These are phyloP conservation scores for Cliona cf. orientalis DNA, from an alignment of 37 sponge, comb jelly and placozoan species.

Conservation along the genomic window DNA sequence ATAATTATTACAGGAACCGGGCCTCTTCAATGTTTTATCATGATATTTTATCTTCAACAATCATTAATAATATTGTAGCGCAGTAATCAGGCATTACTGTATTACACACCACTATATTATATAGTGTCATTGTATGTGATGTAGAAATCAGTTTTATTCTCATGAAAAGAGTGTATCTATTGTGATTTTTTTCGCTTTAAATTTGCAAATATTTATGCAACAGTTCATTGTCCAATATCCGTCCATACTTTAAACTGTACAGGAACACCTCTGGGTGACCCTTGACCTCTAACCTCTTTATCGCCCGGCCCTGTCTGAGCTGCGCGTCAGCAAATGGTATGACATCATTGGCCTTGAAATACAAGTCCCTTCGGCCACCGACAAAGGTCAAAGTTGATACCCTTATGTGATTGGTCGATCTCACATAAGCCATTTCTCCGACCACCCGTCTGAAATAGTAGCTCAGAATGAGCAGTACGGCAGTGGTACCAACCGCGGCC, in stretches of 20 bases:
- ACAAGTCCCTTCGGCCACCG: conserved; percentile 48
- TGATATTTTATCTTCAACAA: background rate
- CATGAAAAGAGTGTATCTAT: background rate
- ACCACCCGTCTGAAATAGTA: conserved; percentile 56
- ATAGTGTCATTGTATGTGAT: background rate
- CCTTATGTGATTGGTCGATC: background rate
- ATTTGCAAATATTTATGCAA: conserved; percentile 1
- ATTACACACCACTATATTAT: background rate
- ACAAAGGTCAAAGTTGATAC: conserved; percentile 78
- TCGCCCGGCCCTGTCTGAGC: conserved; percentile 5
- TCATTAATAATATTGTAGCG: background rate
- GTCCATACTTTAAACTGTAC: conserved; percentile 63
- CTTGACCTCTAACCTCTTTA: conserved; percentile 22
- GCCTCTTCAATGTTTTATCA: background rate
- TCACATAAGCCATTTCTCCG: conserved; percentile 47
- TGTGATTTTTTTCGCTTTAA: background rate
- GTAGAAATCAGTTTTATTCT: background rate
- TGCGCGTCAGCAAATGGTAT: conserved; percentile 46
- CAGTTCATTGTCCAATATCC: conserved; percentile 17
- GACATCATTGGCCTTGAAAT: background rate
- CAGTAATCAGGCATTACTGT: no score
- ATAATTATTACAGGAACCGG: no score
- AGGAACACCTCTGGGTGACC: conserved; percentile 5
- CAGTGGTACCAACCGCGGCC: conserved; percentile 57
- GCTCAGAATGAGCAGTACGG: conserved; percentile 51